Conservation (phyloP, 2,888 invertebrate genomes). For the Drosophila pseudotalamancana region DNA sequence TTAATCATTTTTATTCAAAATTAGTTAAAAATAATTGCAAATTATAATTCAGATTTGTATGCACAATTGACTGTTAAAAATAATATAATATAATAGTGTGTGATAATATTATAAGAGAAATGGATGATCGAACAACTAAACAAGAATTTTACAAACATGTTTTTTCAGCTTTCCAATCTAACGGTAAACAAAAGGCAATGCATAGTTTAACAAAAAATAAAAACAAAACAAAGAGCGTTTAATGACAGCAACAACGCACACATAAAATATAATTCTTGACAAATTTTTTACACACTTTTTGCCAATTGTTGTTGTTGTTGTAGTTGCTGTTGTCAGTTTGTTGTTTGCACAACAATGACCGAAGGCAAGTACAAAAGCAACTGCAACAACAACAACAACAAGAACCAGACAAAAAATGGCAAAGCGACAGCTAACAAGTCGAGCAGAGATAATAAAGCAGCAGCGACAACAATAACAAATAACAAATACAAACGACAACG, state of each 20-base stretch:
- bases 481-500: conserved; percentile 25
- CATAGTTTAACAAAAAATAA: conserved; percentile 3
- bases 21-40: too few relatives aligned
- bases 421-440: conserved; percentile 54
- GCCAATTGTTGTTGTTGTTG: conserved; percentile 6
- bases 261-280: conserved; percentile 48
- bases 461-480: conserved; percentile 32
- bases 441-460: conserved; percentile 55
- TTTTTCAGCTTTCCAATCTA: not conserved
- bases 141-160: not conserved
- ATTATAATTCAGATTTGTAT: too few relatives aligned
- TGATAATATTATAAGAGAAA: not conserved
- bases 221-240: conserved; percentile 17
- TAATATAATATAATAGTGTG: not conserved
- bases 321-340: conserved; percentile 43
- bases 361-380: conserved; percentile 14
- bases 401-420: too few relatives aligned
- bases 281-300: conserved; percentile 31
- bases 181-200: conserved; percentile 36
- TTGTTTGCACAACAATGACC: conserved; percentile 44
- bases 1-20: too few relatives aligned
- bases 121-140: conserved; percentile 8
- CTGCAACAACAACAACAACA: conserved; percentile 11
- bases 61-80: not conserved
- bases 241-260: conserved; percentile 29